Percentiles rank a stretch among this genome's conserved stretches.
Conservation (phyloP, 2,797 vertebrate genomes). For the Periophthalmus magnuspinnatus region DNA sequence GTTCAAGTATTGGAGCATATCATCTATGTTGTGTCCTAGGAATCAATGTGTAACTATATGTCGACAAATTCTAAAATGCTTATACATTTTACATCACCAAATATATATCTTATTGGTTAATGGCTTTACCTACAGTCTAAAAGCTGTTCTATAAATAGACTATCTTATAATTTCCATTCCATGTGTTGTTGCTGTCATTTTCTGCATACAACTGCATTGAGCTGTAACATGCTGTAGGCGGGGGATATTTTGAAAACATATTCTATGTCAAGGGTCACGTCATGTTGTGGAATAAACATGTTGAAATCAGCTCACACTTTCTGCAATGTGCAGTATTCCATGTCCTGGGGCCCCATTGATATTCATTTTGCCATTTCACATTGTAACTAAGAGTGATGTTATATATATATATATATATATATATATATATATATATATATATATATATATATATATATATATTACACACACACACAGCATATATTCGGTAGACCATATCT, state of each 20-base stretch:
- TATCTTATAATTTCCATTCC: slow-evolving; percentile 59
- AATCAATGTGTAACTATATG: too few relatives aligned
- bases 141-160: slow-evolving; percentile 51
- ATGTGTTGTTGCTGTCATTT: slow-evolving; percentile 59
- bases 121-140: neutral
- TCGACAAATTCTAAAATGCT: too few relatives aligned
- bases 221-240: slow-evolving; percentile 52
- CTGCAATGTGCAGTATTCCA: slow-evolving; percentile 5
- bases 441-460: too few relatives aligned
- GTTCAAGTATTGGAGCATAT: too few relatives aligned
- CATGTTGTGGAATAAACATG: slow-evolving; percentile 15
- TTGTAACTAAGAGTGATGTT: too few relatives aligned
- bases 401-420: too few relatives aligned
- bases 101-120: neutral
- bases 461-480: neutral
- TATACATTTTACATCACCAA: neutral
- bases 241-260: slow-evolving; percentile 38
- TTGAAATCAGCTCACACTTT: slow-evolving; percentile 18
- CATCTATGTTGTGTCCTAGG: too few relatives aligned
- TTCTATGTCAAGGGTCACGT: slow-evolving; percentile 14
- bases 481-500: too few relatives aligned
- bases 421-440: too few relatives aligned
- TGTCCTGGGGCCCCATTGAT: slow-evolving; percentile 1
- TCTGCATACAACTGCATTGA: slow-evolving; percentile 47
- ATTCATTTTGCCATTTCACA: slow-evolving; percentile 8